These are phyloP conservation scores for Eurytoma adleriae DNA, from an alignment of 2,888 invertebrate genomes.

Conservation along the genomic window DNA sequence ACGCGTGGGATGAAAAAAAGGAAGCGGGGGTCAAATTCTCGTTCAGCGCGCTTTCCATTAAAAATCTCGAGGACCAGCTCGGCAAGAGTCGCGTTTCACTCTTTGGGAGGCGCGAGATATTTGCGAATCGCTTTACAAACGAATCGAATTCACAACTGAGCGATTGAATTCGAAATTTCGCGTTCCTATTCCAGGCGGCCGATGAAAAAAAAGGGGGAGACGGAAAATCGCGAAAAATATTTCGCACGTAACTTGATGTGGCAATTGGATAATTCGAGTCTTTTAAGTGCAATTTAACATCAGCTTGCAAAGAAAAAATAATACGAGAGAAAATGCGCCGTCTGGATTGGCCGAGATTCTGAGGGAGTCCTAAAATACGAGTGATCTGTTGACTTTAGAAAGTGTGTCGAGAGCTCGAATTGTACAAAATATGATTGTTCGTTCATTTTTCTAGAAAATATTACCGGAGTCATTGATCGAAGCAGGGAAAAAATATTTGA, in stretches of 20 bases:
- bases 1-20: not conserved
- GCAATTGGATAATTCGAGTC: not conserved
- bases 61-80: slow-evolving; percentile 29
- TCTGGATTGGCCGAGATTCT: not conserved
- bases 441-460: too few species aligned
- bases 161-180: slow-evolving; percentile 35
- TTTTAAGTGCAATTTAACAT: slow-evolving; percentile 24
- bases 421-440: too few species aligned
- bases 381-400: slow-evolving; percentile 3
- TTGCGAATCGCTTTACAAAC: slow-evolving; percentile 27
- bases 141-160: slow-evolving; percentile 20
- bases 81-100: slow-evolving; percentile 22
- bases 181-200: slow-evolving; percentile 16
- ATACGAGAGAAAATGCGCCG: not conserved
- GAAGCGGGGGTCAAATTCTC: slow-evolving; percentile 1
- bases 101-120: slow-evolving; percentile 17
- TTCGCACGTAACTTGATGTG: not conserved
- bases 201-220: not conserved
- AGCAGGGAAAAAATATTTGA: not conserved
- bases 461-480: too few species aligned
- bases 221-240: not conserved
- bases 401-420: not conserved
- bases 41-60: slow-evolving; percentile 22
- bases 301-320: not conserved
- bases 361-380: not conserved